phyloP scores from a whole-genome alignment of 2,888 invertebrate genomes.

The Eueremaeus valkanovi region DNA sequence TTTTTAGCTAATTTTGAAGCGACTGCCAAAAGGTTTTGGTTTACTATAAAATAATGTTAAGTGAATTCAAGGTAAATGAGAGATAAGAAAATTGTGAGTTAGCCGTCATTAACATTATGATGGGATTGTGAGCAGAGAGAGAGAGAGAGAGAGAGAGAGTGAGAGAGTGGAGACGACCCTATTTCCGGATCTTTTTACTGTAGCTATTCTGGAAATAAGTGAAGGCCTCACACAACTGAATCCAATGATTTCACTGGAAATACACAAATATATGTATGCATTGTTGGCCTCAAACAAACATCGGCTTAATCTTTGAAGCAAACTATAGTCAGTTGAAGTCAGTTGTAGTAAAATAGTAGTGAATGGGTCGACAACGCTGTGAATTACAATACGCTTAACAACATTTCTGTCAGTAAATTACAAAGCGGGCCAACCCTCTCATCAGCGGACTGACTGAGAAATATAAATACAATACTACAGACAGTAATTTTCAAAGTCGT shows the following conservation, averaged over 20 bases:
- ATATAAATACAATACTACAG: constrained; percentile 8
- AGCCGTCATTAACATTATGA: constrained; percentile 29
- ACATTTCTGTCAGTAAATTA: constrained; percentile 33
- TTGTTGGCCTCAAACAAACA: constrained; percentile 14
- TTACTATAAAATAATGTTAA: neutral
- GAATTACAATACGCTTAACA: constrained; percentile 26
- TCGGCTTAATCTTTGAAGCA: constrained; percentile 3
- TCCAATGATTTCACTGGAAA: constrained; percentile 9
- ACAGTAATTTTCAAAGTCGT: neutral
- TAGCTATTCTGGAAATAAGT: neutral
- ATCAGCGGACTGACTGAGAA: constrained; percentile 9
- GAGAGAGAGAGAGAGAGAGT: too few relatives aligned
- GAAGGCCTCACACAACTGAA: constrained; percentile 27
- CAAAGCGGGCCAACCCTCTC: constrained; percentile 30
- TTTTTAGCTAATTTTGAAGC: too few relatives aligned
- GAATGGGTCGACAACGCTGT: constrained; percentile 23
- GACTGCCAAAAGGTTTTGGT: neutral
- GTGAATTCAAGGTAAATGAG: constrained; percentile 32
- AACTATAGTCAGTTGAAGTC: neutral
- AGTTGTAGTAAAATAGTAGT: constrained; percentile 32
- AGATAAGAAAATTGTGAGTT: constrained; percentile 31
- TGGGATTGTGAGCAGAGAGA: neutral
- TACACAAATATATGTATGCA: neutral
- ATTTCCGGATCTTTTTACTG: constrained; percentile 36
- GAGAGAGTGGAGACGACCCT: constrained; percentile 30